Percentiles rank a stretch among this genome's conserved stretches.
phyloP scores from a whole-genome alignment of 2,888 invertebrate species.

The Spilosoma lubricipeda region DNA sequence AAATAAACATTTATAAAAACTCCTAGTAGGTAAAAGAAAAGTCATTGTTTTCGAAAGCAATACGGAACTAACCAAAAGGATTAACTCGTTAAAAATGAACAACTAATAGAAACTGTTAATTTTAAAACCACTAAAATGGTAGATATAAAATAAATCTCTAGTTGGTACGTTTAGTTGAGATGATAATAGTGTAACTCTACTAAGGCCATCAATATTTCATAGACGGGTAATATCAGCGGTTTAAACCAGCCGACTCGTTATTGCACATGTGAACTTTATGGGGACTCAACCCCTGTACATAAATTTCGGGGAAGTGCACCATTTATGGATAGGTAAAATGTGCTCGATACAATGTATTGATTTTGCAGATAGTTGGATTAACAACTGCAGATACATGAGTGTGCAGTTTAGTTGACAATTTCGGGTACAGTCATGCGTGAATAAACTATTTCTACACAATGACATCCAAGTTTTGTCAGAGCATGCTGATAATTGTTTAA shows the following conservation, averaged over 20 bases:
- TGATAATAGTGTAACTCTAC: conserved; percentile 62
- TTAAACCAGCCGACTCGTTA: conserved; percentile 80
- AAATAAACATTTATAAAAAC: too few relatives aligned
- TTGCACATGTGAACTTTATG: conserved; percentile 83
- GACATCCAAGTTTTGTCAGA: background rate
- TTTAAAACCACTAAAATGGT: conserved; percentile 4
- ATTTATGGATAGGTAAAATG: conserved; percentile 71
- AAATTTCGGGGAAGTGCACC: conserved; percentile 79
- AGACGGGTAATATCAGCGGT: conserved; percentile 74
- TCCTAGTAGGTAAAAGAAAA: too few relatives aligned
- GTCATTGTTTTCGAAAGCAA: background rate
- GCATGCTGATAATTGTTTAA: background rate
- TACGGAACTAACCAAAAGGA: background rate
- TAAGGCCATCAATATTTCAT: conserved; percentile 81
- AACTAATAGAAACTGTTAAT: background rate
- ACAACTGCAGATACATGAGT: conserved; percentile 40
- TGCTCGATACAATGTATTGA: conserved; percentile 76
- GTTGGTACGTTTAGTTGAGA: conserved; percentile 46
- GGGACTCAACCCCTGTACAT: conserved; percentile 80
- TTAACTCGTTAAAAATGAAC: background rate
- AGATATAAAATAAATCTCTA: conserved; percentile 40
- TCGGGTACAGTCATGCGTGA: background rate
- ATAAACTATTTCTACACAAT: background rate
- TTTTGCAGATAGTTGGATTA: conserved; percentile 73
- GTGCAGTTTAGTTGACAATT: background rate